A percentile compares a stretch with the other conserved stretches of the same genome.
Evolutionary conservation across 2,113 vertebrate genomes (phyloP).

Genomic region (Pseudonaja textilis): DNA sequence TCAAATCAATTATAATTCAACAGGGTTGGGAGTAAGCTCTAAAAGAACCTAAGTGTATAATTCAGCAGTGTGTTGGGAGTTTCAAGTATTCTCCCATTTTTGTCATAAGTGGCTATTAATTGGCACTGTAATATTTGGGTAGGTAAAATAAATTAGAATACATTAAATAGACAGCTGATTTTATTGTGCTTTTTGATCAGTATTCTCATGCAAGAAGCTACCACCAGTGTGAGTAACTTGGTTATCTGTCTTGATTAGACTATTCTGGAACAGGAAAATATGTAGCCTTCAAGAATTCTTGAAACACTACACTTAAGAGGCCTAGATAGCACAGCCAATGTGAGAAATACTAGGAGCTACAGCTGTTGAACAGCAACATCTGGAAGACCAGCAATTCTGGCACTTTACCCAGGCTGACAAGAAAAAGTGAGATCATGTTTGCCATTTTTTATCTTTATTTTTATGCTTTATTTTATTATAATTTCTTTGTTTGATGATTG

Average conservation of each 20-base stretch:
- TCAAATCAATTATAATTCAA: neutral
- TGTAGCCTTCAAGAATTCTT: neutral
- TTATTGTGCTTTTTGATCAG: conserved; percentile 14
- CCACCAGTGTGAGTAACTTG: neutral
- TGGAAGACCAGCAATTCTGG: neutral
- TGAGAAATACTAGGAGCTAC: neutral
- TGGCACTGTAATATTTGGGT: conserved; percentile 44
- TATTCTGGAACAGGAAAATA: neutral
- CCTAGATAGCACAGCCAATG: neutral
- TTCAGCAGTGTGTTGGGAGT: conserved; percentile 32
- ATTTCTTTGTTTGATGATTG: neutral
- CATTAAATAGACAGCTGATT: conserved; percentile 36
- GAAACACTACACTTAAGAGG: neutral
- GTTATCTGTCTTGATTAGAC: neutral
- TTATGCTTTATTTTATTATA: neutral
- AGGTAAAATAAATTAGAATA: conserved; percentile 48
- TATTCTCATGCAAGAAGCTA: conserved; percentile 30
- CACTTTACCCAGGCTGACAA: neutral
- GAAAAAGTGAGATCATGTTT: neutral
- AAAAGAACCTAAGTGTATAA: neutral
- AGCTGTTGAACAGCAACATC: neutral
- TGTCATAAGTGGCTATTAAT: conserved; percentile 43
- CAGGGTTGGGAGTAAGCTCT: neutral
- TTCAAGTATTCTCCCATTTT: conserved; percentile 6
- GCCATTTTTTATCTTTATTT: neutral